Evolutionary conservation across 2,888 invertebrate species (phyloP), one percentile per base, ranked within the genome.

Genomic region (Fragum whitleyi): DNA sequence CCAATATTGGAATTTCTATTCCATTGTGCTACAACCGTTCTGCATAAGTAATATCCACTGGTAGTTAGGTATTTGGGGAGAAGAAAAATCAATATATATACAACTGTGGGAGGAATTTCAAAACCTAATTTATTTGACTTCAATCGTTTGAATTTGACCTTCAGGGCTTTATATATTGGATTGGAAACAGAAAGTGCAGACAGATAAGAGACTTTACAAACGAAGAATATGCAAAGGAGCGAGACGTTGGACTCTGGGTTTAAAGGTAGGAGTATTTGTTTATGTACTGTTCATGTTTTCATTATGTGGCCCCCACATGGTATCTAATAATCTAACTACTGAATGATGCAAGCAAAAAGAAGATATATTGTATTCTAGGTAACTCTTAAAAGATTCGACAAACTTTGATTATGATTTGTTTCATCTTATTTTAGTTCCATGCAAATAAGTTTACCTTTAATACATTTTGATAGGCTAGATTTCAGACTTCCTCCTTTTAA

Each of bases 231-330:
- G 78, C 67, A 69, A 28, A 74, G 81, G 62, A 82, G 72, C 73
- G 73, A 78, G n/a, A 82, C 81, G 14, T 42, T 68, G 36, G 81
- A 82, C 59, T 82, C 81, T 28, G 81, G 81, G 57, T 82, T 82
- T 73, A 71, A 72, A 79, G 75, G 79, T 79, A 57, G 11, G 61
- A 28, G 19, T 23, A 36, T 23, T 14, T 68, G 29, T 16, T 21
- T 67, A 7, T 29, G 16, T 11, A 11, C 11, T n/a, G 16, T 29
- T 28, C 28, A 67, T 42, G 23, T 23, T 53, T 53, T 14, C 19
- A 29, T 16, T 53, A n/a, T 28, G 29, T 21, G 11, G 16, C 47
- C 11, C 5, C 23, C 16, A 62, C 39, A 21, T 36, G 42, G 42
- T 65, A 9, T 23, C 3, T 23, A 11, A 11, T 53, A 19, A 53